Evolutionary conservation across 2,888 invertebrate genomes (phyloP), one percentile per base, ranked within the genome.

Genomic region (Trichogramma evanescens): DNA sequence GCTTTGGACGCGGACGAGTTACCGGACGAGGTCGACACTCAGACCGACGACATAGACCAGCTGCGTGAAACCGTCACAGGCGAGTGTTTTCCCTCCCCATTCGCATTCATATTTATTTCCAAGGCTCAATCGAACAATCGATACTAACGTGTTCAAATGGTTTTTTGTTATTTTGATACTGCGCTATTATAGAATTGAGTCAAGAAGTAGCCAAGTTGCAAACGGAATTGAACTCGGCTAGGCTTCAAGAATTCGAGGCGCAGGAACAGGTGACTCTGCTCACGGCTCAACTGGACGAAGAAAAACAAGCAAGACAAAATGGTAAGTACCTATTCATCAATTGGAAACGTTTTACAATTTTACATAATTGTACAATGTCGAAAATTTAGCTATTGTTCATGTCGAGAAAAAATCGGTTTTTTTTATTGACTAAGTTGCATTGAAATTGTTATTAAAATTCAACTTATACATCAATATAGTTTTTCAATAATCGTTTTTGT

Each of bases 181-280:
- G 50, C 62, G 48, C 9, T 42, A 60, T 3, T 43, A 6, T 81
- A 66, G 86, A 86, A 65, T 76, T 89, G 53, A 86, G 86, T 64
- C 76, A 78, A 49, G 85, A 86, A 72, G 79, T 87, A 8, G 88
- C 87, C 0, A 77, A 83, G 55, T 78, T 89, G 13, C 88, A 87
- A 74, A 84, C 88, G 0, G 88, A 89, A 69, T 77, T 86, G 45
- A 85, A 81, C 71, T 76, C 84, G 0, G 83, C 86, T 0, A 82
- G 82, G 51, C 79, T 88, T 48, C 84, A 84, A 55, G 89, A 89
- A 79, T 88, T 88, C 66, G 88, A 88, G 67, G 86, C 88, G 0
- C 85, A 86, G 45, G 89, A 89, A 70, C 81, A 84, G 63, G 72
- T 75, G 10, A 70, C 72, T 10, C 66, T 74, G 5, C 64, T 75